These are phyloP conservation scores for Buathra laborator DNA, from an alignment of 2,888 invertebrate genomes.

Conservation along the genomic window DNA sequence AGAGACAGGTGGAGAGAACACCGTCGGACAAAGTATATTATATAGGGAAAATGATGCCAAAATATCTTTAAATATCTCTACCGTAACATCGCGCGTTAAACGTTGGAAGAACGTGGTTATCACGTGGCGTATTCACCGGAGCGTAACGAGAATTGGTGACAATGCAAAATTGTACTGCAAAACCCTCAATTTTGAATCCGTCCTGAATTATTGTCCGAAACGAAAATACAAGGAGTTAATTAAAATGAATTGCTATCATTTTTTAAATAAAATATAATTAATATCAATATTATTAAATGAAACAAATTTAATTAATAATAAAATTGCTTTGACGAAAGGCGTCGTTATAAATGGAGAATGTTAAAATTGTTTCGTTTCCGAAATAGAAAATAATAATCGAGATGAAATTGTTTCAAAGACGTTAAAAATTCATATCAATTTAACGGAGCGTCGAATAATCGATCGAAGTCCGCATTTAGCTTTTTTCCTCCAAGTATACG, in stretches of 20 bases:
- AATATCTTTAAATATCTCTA: constrained; percentile 58
- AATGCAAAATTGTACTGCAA: constrained; percentile 47
- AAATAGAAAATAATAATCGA: background rate
- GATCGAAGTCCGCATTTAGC: constrained; percentile 7
- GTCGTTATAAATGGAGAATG: background rate
- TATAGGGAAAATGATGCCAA: constrained; percentile 54
- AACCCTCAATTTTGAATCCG: background rate
- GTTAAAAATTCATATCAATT: background rate
- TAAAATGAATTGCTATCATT: too few relatives aligned
- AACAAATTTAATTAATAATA: background rate
- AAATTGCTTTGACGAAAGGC: background rate
- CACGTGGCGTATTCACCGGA: constrained; percentile 48
- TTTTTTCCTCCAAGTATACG: constrained; percentile 14
- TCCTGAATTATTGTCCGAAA: background rate
- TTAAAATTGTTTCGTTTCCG: background rate
- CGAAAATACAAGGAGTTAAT: background rate
- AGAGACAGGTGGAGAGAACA: constrained; percentile 26
- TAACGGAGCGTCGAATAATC: background rate
- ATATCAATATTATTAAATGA: background rate
- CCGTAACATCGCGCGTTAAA: constrained; percentile 47
- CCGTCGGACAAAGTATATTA: constrained; percentile 26
- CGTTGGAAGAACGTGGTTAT: constrained; percentile 23
- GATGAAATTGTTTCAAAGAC: background rate
- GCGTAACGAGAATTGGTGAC: constrained; percentile 60
- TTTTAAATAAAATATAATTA: too few relatives aligned